These are phyloP conservation scores for Omphaloscelis lunosa DNA, from an alignment of 2,888 invertebrate genomes.

Conservation along the genomic window DNA sequence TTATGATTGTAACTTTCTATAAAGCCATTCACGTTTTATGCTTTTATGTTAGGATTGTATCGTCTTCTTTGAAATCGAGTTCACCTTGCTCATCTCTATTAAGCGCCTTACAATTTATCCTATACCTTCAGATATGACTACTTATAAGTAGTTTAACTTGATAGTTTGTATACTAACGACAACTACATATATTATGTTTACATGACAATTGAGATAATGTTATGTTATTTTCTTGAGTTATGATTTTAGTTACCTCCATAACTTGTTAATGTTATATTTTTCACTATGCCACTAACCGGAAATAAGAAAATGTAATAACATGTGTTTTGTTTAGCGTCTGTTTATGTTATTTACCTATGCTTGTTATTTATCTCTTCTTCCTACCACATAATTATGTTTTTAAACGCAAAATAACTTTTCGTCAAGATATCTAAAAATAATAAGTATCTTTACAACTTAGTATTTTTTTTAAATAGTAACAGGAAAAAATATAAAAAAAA, in stretches of 20 bases:
- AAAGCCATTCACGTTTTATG: background rate
- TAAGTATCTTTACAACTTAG: background rate
- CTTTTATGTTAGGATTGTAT: background rate
- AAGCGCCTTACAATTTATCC: background rate
- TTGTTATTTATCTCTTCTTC: background rate
- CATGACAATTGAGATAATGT: constrained; percentile 12
- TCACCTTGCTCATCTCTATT: constrained; percentile 2
- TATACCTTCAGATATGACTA: background rate
- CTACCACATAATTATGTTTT: background rate
- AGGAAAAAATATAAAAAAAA: too few relatives aligned
- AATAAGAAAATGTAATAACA: constrained; percentile 40
- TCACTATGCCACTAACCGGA: constrained; percentile 8
- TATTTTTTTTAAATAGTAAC: background rate
- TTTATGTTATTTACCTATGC: background rate
- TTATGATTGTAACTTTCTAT: constrained; percentile 34
- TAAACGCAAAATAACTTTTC: background rate
- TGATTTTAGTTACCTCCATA: background rate
- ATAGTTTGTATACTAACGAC: background rate
- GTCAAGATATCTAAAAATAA: background rate
- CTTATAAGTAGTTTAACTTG: background rate
- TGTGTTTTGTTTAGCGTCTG: constrained; percentile 7
- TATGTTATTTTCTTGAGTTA: constrained; percentile 37
- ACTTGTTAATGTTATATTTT: background rate
- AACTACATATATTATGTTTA: background rate
- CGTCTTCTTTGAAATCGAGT: background rate